Evolutionary conservation across 2,888 invertebrate species (phyloP), one percentile per base, ranked within the genome.

Genomic region (Apamea monoglypha): DNA sequence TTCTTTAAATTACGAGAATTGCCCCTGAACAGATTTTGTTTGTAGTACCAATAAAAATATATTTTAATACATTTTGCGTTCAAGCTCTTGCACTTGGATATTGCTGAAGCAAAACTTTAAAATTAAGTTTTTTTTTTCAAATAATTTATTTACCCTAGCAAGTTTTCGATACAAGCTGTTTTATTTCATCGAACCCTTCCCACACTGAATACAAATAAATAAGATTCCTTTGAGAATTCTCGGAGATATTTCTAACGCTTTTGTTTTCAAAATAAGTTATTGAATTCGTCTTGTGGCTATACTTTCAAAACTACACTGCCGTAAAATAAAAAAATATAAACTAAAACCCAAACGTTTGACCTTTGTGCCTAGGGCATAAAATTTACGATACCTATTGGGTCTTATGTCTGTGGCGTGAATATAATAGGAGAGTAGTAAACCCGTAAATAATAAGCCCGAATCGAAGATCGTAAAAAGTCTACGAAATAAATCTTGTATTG

Each of bases 181-280:
- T 80, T 78, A 82, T 86, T 82, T 50, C 47, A 71, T 80, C 76
- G 68, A 61, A 74, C 67, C 40, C 7, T 56, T 56, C 69, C 44
- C 75, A 40, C 40, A 44, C 76, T 82, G 90, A 90, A 88, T 88
- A 81, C 68, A 69, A 87, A 90, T 78, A 69, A 87, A 90, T 78
- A 47, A 84, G 64, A 66, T 67, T 78, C 21, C 29, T 68, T 61
- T 72, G 36, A 64, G 21, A 21, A 64, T 14, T 64, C 0, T 16
- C 25, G 4, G 10, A 25, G 53, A 36, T 67, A 67, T 66, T 70
- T 21, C 29, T 3, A 36, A 36, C 2, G 25, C 64, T 64, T 53
- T 76, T 72, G 53, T 82, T 74, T 70, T 53, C 10, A 59, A 76
- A 56, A 56, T 83, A 76, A 82, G 68, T 76, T 36, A 68, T 73